These are phyloP conservation scores for Pardosa pseudoannulata DNA, from an alignment of 2,888 invertebrate genomes.

Conservation along the genomic window DNA sequence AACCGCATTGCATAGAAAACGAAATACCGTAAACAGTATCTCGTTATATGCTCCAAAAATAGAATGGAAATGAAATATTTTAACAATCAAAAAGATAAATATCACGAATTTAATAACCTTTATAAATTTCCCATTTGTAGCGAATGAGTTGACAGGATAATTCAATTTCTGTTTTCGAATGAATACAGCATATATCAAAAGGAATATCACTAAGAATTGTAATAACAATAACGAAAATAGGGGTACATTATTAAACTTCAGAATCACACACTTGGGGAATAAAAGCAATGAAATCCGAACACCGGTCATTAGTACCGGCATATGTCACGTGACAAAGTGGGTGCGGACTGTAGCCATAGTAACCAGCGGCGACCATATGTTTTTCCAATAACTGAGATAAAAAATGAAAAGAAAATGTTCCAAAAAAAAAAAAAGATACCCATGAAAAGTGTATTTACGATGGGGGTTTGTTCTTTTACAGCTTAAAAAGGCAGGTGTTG, in stretches of 20 bases:
- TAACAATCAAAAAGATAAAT: no score
- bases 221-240: not conserved
- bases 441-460: not conserved
- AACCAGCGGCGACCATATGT: slow-evolving; percentile 3
- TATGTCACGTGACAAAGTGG: not conserved
- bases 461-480: not conserved
- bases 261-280: not conserved
- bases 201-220: not conserved
- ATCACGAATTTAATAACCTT: no score
- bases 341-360: not conserved
- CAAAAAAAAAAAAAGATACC: no score
- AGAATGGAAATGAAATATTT: no score
- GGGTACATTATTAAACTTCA: not conserved
- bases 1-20: no score
- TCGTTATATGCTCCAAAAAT: no score
- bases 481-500: not conserved
- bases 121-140: no score
- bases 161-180: not conserved
- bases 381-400: not conserved
- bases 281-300: not conserved
- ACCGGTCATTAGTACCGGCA: not conserved
- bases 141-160: no score
- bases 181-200: not conserved
- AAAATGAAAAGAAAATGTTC: no score
- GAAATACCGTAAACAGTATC: no score